These are phyloP conservation scores for Neofelis nebulosa DNA, from an alignment of 2,113 vertebrate species.

Conservation along the genomic window DNA sequence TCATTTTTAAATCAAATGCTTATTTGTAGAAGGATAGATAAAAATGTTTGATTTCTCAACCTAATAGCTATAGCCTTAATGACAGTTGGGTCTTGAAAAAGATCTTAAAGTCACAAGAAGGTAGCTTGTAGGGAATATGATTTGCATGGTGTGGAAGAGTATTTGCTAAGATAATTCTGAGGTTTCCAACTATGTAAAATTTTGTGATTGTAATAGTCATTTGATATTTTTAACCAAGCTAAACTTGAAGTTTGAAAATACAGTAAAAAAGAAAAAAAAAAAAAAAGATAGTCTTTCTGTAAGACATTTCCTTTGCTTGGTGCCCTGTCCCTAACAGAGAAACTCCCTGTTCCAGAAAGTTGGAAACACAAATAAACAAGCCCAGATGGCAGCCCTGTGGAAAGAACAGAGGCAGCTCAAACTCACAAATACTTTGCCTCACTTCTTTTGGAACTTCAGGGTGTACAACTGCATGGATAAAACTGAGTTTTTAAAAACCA, in stretches of 20 bases:
- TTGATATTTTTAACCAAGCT: slow-evolving; percentile 60
- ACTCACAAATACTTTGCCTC: slow-evolving; percentile 60
- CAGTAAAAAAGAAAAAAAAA: neutral
- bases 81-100: slow-evolving; percentile 60
- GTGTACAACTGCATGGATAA: neutral
- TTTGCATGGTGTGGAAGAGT: neutral
- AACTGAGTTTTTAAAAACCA: neutral
- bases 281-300: slow-evolving; percentile 69
- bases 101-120: neutral
- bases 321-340: slow-evolving; percentile 81
- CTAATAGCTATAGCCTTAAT: neutral
- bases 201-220: slow-evolving; percentile 39
- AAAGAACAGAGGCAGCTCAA: slow-evolving; percentile 62
- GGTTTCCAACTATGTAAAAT: neutral
- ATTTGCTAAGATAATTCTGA: neutral
- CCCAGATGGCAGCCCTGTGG: slow-evolving; percentile 84
- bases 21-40: neutral
- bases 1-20: slow-evolving; percentile 60
- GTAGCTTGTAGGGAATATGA: neutral
- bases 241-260: slow-evolving; percentile 70
- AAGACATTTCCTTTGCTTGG: slow-evolving; percentile 79
- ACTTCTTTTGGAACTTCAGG: neutral
- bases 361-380: slow-evolving; percentile 87
- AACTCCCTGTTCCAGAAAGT: slow-evolving; percentile 84
- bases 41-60: slow-evolving; percentile 11